Evolutionary conservation across 2,888 invertebrate species (phyloP).

Genomic region (Marasmarcha lunaedactyla): DNA sequence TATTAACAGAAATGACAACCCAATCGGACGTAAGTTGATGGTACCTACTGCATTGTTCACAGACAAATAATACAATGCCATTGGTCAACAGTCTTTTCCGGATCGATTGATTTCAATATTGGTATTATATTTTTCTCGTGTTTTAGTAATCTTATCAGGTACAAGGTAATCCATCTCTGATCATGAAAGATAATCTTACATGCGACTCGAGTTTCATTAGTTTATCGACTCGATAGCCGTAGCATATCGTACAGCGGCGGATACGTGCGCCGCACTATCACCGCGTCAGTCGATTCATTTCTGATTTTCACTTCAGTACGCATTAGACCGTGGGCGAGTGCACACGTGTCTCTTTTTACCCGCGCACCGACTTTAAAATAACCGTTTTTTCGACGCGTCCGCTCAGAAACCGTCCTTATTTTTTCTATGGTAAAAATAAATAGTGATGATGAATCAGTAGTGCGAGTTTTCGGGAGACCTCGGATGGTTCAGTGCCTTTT

Average conservation of each 20-base stretch:
- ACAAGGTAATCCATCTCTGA: background rate
- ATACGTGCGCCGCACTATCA: conserved; percentile 56
- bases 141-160: no score
- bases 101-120: no score
- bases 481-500: conserved; percentile 16
- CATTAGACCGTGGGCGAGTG: conserved; percentile 30
- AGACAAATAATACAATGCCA: no score
- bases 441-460: conserved; percentile 1
- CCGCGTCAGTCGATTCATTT: conserved; percentile 25
- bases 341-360: conserved; percentile 27
- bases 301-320: conserved; percentile 45
- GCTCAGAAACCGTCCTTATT: conserved; percentile 34
- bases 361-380: conserved; percentile 30
- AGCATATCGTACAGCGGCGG: conserved; percentile 16
- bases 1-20: no score
- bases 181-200: no score
- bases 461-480: conserved; percentile 15
- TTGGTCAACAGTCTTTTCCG: no score
- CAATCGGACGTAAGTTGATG: no score
- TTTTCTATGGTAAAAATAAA: conserved; percentile 30
- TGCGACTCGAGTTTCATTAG: conserved; percentile 21
- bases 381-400: conserved; percentile 39
- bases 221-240: conserved; percentile 46
- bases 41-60: no score
- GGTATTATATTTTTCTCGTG: no score